Base-by-base conservation (phyloP, 1,140 invertebrate species). In the Drosophila cardini region DNA sequence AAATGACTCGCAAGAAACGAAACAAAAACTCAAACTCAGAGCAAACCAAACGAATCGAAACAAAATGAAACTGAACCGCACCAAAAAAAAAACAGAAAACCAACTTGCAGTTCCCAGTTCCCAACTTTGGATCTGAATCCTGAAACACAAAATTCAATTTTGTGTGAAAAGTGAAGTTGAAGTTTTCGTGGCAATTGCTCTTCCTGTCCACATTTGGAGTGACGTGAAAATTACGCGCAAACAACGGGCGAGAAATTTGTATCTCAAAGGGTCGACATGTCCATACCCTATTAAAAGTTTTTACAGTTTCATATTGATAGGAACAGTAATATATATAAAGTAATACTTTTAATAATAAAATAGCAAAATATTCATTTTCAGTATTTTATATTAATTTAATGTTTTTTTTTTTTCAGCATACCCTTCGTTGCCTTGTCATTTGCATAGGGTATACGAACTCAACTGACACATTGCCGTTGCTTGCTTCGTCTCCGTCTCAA, bases 151-250 rank as follows among this genome's bases (percentile, higher is more conserved):
- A 68, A 69, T 73, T 73, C 64, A 73, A 73, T 73, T 73, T 69
- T 13, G 71, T n/a, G 53, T 15, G 21, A 48, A 74, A 62, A 74
- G 40, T 56, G 57, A 62, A 70, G 53, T 34, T 55, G 56, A 73
- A 73, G 46, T 61, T 61, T 26, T 15, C 52, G 52, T 48, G 48
- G 34, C 63, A 65, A 72, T 68, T 60, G 55, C 40, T 87, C 78
- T 86, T 69, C 75, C 82, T 87, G 83, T 76, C 82, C 72, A 65
- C 83, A 82, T 69, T 76, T 69, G 40, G 56, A 85, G 83, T 87
- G 82, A 85, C 82, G 82, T 85, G 83, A 70, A 85, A 85, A 85
- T 85, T 81, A 86, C 82, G 30, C 48, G 56, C 61, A 76, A 85
- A 72, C 26, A 36, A 65, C 36, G 18, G 48, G 16, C n/a, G 8